phyloP scores from a whole-genome alignment of 2,888 invertebrate genomes.

The Folsomia manolachei region DNA sequence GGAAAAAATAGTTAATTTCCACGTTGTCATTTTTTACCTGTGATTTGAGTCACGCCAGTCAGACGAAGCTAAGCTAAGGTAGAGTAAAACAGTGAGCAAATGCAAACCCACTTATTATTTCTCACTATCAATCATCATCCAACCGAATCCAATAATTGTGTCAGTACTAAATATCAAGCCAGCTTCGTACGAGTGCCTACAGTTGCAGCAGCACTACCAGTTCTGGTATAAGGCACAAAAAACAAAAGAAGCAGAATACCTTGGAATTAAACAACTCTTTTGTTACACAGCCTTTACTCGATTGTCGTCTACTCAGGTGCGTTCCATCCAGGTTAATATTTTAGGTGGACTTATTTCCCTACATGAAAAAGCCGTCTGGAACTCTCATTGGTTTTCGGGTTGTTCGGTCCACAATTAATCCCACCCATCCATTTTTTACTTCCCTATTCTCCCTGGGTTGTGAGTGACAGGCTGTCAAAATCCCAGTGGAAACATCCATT shows the following conservation, averaged over 20 bases:
- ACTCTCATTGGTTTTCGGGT: conserved; percentile 16
- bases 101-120: conserved; percentile 44
- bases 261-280: too few species aligned
- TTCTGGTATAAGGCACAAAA: too few species aligned
- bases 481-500: conserved; percentile 6
- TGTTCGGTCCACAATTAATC: conserved; percentile 6
- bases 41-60: conserved; percentile 24
- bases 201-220: too few species aligned
- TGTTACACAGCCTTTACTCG: too few species aligned
- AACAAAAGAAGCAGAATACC: too few species aligned
- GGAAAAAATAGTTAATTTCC: conserved; percentile 42
- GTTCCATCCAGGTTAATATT: background rate
- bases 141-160: conserved; percentile 11
- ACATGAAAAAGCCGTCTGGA: background rate
- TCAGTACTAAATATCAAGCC: conserved; percentile 3
- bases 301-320: background rate
- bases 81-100: background rate
- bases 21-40: conserved; percentile 46
- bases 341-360: background rate
- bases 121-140: conserved; percentile 48
- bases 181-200: too few species aligned
- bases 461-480: conserved; percentile 8
- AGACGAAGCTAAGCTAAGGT: background rate
- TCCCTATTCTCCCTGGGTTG: background rate
- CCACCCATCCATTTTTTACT: conserved; percentile 8